Conservation (phyloP, 2,113 vertebrate genomes). For the Talpa occidentalis region DNA sequence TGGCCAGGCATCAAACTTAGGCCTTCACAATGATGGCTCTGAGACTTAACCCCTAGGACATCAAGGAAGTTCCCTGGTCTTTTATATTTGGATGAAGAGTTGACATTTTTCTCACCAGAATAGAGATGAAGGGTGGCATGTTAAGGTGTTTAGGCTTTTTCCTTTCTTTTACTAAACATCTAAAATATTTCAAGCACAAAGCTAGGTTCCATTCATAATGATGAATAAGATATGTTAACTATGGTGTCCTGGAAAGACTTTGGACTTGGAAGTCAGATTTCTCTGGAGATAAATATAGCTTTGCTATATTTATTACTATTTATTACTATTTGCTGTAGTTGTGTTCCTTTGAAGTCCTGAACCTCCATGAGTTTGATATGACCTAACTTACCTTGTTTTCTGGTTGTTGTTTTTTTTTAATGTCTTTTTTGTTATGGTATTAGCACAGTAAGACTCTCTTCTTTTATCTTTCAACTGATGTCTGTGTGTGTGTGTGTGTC, state of each 20-base stretch:
- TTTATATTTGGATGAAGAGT: not conserved
- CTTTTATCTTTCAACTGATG: no score
- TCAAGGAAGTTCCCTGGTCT: no score
- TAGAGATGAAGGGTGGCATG: not conserved
- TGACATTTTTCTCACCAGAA: conserved; percentile 12
- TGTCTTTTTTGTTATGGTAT: no score
- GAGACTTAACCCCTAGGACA: no score
- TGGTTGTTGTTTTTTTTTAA: no score
- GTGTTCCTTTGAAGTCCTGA: not conserved
- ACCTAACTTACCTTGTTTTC: not conserved
- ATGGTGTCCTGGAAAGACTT: not conserved
- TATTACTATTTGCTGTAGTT: no score
- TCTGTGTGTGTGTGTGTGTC: no score
- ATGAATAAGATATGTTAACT: conserved; percentile 1
- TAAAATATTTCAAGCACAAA: not conserved
- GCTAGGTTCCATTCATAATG: not conserved
- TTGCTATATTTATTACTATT: not conserved
- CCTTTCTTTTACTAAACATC: not conserved
- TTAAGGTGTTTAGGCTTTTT: not conserved
- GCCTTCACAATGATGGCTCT: no score
- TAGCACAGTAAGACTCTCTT: no score
- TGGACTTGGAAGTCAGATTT: not conserved
- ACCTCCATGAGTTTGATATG: not conserved
- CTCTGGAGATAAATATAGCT: not conserved
- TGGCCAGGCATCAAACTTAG: no score